These are phyloP conservation scores for Martes martes DNA, from an alignment of 2,113 vertebrate species.

Conservation along the genomic window DNA sequence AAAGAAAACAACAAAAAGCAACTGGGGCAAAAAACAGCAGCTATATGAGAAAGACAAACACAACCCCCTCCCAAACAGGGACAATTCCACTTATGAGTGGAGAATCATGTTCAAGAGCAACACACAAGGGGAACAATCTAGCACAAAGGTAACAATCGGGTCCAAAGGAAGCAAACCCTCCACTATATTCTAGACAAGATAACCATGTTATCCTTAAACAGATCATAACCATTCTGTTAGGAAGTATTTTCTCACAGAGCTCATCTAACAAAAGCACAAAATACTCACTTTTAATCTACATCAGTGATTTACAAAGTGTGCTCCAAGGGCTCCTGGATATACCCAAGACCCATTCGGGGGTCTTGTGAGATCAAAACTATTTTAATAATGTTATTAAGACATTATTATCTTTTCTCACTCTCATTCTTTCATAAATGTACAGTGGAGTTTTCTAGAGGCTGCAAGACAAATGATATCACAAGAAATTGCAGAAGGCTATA, in stretches of 20 bases:
- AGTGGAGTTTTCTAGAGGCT: neutral
- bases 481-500: neutral
- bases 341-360: neutral
- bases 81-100: neutral
- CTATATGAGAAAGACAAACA: neutral
- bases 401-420: neutral
- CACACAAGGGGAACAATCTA: neutral
- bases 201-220: neutral
- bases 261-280: neutral
- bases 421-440: neutral
- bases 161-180: neutral
- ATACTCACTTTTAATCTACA: neutral
- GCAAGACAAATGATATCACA: neutral
- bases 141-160: neutral
- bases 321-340: neutral
- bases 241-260: neutral
- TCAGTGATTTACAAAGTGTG: neutral
- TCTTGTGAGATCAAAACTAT: neutral
- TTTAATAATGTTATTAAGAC: neutral
- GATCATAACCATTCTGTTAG: neutral
- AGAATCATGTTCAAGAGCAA: neutral
- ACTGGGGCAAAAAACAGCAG: neutral
- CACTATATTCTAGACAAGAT: neutral
- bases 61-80: neutral
- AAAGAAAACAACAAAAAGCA: neutral